Base-by-base conservation (phyloP, 2,797 vertebrate species). In the Gobio occitaniae region DNA sequence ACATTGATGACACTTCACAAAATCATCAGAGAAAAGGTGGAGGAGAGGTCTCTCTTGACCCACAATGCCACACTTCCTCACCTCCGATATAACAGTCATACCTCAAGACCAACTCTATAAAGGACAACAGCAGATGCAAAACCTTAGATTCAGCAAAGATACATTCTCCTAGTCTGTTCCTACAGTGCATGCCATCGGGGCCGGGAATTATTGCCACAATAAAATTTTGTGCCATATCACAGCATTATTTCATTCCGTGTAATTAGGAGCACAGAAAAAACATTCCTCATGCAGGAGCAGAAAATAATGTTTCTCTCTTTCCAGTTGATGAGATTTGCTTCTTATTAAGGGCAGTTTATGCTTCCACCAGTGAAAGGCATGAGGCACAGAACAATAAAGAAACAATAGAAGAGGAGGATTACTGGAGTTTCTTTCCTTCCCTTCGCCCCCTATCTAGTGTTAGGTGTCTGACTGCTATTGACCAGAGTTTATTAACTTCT, bases 281-380 rank as follows among this genome's bases (percentile, higher is more conserved):
- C 80, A 86, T 91, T 90, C 32, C 84, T 91, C 91, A 89, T 90
- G 78, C 66, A 65, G 47, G 13, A 11, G 80, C 78, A 78, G 84
- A 88, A 89, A 84, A 76, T 54, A 82, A 81, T 48, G 56, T 86
- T 70, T 86, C 70, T 78, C 74, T 88, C 10, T 88, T 85, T 74
- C 78, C 36, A 79, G 75, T 83, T 90, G 88, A 91, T 88, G 89
- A 87, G 84, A 91, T 90, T 90, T 90, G 79, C 87, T 84, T 83
- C 86, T 88, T 91, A 91, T 91, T 90, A 89, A 90, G 84, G 72
- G 79, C 77, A 89, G 87, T 89, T 89, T 89, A 77, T 86, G 87
- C 82, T 89, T 91, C 87, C 81, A 77, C 65, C 76, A 52, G 72
- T 59, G 50, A 84, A 88, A 80, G 68, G 76, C 70, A 83, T 80